Conservation (phyloP, 2,797 vertebrate species). For the Coregonus sp. region DNA sequence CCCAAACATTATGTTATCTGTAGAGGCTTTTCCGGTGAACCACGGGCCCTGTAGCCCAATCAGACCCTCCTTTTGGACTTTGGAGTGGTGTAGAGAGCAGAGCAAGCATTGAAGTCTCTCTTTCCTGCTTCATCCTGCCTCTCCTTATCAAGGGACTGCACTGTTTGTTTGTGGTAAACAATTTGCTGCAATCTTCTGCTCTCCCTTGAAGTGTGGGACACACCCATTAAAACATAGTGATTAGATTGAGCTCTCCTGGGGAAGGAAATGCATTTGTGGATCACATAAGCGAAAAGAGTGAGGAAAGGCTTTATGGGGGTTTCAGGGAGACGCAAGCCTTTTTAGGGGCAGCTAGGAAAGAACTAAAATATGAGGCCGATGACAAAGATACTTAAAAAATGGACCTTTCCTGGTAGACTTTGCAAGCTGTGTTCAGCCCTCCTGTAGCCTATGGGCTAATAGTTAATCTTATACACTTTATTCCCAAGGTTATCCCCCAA, state of each 20-base stretch:
- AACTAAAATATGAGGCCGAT: neutral
- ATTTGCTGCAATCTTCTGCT: conserved; percentile 35
- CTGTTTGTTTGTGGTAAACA: conserved; percentile 46
- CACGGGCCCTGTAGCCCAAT: conserved; percentile 11
- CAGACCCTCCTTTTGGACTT: conserved; percentile 29
- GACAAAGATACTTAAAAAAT: neutral
- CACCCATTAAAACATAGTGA: conserved; percentile 22
- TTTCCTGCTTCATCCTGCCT: conserved; percentile 20
- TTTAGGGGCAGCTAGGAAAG: conserved; percentile 21
- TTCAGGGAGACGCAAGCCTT: neutral
- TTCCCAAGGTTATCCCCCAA: neutral
- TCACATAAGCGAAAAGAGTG: neutral
- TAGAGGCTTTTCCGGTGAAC: neutral
- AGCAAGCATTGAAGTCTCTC: conserved; percentile 8
- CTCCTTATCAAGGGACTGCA: conserved; percentile 39
- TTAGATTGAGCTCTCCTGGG: conserved; percentile 37
- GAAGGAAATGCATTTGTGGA: conserved; percentile 13
- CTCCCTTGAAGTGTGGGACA: conserved; percentile 29
- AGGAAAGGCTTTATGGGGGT: neutral
- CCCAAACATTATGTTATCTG: conserved; percentile 35
- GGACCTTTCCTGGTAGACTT: neutral
- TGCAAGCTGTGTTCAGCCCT: neutral
- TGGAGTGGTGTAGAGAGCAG: neutral
- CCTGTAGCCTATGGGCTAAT: neutral
- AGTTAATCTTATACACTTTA: neutral